phyloP scores from a whole-genome alignment of 2,888 invertebrate genomes.

The Lumbricus terrestris region DNA sequence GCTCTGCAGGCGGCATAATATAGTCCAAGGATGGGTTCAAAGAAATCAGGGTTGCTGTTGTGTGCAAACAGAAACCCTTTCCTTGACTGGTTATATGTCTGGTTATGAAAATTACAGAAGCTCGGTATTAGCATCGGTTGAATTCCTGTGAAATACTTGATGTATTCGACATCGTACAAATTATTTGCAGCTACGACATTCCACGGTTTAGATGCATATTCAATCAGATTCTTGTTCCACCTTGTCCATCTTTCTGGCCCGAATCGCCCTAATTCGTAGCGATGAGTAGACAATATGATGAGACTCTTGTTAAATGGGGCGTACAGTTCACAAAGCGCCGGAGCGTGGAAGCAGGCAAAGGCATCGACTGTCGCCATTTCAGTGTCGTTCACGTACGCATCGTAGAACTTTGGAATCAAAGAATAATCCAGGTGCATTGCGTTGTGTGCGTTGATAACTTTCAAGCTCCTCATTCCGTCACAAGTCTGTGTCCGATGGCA shows the following conservation, averaged over 20 bases:
- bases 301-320: slow-evolving; percentile 27
- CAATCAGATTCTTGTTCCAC: slow-evolving; percentile 33
- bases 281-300: slow-evolving; percentile 22
- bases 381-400: slow-evolving; percentile 11
- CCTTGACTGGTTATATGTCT: not conserved
- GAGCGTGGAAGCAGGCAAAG: slow-evolving; percentile 24
- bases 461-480: not conserved
- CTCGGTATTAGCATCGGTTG: slow-evolving; percentile 18
- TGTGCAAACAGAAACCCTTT: not conserved
- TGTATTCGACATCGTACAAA: slow-evolving; percentile 28
- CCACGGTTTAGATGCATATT: slow-evolving; percentile 29
- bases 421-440: not conserved
- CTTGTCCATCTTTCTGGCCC: slow-evolving; percentile 27
- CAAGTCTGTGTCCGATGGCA: not conserved
- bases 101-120: not conserved
- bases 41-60: not conserved
- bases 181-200: slow-evolving; percentile 33
- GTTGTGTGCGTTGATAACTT: not conserved
- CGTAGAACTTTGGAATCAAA: not conserved
- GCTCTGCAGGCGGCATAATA: not conserved
- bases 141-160: slow-evolving; percentile 28
- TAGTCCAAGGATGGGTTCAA: not conserved
- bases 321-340: slow-evolving; percentile 26
- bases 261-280: slow-evolving; percentile 29
- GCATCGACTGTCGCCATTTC: slow-evolving; percentile 23